Conservation (phyloP, 2,797 vertebrate genomes). For the Chelidonichthys spinosus region DNA sequence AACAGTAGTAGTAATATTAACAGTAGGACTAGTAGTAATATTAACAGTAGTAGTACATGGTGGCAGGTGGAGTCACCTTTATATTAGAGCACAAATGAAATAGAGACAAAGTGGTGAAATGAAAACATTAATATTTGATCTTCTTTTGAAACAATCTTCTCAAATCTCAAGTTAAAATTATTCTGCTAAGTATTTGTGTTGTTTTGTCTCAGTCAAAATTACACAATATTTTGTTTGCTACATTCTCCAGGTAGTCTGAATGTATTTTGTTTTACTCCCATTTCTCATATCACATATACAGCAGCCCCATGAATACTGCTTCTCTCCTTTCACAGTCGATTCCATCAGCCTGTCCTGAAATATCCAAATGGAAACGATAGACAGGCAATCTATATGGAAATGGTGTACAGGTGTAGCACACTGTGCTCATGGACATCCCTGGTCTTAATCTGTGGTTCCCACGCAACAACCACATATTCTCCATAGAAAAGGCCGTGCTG, state of each 20-base stretch:
- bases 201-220: background rate
- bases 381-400: slow-evolving; percentile 87
- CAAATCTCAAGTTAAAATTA: too few relatives aligned
- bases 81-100: background rate
- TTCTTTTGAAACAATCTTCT: background rate
- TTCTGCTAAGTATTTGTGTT: background rate
- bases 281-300: slow-evolving; percentile 9
- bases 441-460: slow-evolving; percentile 50
- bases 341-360: slow-evolving; percentile 61
- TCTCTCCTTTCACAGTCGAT: slow-evolving; percentile 51
- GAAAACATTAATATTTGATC: background rate
- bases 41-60: too few relatives aligned
- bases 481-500: slow-evolving; percentile 35
- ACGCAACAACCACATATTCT: slow-evolving; percentile 33
- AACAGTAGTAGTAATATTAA: too few relatives aligned
- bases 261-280: too few relatives aligned
- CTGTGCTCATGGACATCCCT: slow-evolving; percentile 49
- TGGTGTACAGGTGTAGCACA: slow-evolving; percentile 68
- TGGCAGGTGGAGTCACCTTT: too few relatives aligned
- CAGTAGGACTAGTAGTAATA: too few relatives aligned
- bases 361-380: slow-evolving; percentile 84
- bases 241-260: background rate
- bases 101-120: background rate
- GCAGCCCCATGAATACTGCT: slow-evolving; percentile 15
- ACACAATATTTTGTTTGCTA: background rate